Conservation (phyloP, 35 echinoderm and acorn worm species). For the Anneissia japonica region DNA sequence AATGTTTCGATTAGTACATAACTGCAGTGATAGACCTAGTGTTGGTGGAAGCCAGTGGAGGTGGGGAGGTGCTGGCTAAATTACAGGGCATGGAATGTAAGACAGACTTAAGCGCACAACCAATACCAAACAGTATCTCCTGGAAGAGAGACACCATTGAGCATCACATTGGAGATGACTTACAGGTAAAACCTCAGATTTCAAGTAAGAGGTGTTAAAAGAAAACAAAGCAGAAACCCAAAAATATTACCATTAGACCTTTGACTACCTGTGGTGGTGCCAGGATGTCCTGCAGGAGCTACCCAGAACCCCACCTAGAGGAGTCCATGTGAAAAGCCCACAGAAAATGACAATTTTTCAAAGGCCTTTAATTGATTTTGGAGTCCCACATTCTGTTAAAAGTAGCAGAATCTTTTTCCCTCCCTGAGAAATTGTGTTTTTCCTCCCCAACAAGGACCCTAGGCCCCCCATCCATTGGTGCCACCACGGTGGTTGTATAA, state of each 20-base stretch:
- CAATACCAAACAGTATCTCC: constrained; percentile 48
- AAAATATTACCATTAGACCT: constrained; percentile 23
- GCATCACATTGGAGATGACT: constrained; percentile 58
- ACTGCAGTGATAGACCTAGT: constrained; percentile 49
- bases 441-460: too few relatives aligned
- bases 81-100: constrained; percentile 65
- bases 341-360: too few relatives aligned
- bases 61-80: constrained; percentile 54
- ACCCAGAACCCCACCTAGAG: too few relatives aligned
- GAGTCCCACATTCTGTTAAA: too few relatives aligned
- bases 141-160: constrained; percentile 63
- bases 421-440: too few relatives aligned
- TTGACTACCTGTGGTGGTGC: constrained; percentile 33
- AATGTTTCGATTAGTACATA: constrained; percentile 24
- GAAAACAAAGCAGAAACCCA: constrained; percentile 32
- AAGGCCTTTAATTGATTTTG: too few relatives aligned
- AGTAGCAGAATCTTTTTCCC: too few relatives aligned
- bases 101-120: constrained; percentile 42
- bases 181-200: constrained; percentile 39
- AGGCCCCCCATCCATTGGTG: too few relatives aligned
- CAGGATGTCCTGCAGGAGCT: too few relatives aligned
- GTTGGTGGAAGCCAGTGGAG: constrained; percentile 47
- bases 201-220: neutral
- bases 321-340: too few relatives aligned
- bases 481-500: too few relatives aligned